These are phyloP conservation scores for Asobara japonica DNA, from an alignment of 1,140 invertebrate species.

Conservation along the genomic window DNA sequence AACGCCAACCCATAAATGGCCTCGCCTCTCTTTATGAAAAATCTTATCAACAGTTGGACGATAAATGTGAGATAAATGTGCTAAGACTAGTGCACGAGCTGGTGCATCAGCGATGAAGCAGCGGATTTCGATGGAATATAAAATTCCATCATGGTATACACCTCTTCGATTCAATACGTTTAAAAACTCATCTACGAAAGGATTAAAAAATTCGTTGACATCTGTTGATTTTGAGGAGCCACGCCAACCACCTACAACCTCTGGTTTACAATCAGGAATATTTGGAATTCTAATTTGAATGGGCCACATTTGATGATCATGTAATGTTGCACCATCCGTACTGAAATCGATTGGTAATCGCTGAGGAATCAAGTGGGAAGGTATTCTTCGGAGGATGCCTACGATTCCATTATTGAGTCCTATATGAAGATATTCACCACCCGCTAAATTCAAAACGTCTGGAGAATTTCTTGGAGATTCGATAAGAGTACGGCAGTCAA, in stretches of 20 bases:
- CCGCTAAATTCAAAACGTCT: not conserved
- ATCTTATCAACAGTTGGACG: not conserved
- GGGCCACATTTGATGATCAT: slow-evolving; percentile 10
- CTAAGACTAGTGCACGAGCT: not conserved
- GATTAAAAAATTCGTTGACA: not conserved
- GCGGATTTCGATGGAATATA: not conserved
- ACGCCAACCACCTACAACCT: not conserved
- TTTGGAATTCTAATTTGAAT: slow-evolving; percentile 23
- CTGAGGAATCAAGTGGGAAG: not conserved
- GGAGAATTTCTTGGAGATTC: not conserved
- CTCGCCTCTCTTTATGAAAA: slow-evolving; percentile 20
- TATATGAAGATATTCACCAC: slow-evolving; percentile 22
- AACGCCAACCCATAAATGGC: slow-evolving; percentile 30
- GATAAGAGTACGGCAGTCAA: not conserved
- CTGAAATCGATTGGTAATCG: not conserved
- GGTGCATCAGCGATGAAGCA: slow-evolving; percentile 14
- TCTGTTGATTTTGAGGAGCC: not conserved
- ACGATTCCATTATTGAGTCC: not conserved
- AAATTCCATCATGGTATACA: not conserved
- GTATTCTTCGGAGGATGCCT: not conserved
- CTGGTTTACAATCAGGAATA: not conserved
- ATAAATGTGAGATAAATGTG: not conserved
- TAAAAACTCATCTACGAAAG: slow-evolving; percentile 5
- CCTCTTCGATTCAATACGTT: not conserved
- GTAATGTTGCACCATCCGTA: slow-evolving; percentile 11